Evolutionary conservation across 2,113 vertebrate species (phyloP), one percentile per base, ranked within the genome.

Genomic region (Scytalopus superciliaris): DNA sequence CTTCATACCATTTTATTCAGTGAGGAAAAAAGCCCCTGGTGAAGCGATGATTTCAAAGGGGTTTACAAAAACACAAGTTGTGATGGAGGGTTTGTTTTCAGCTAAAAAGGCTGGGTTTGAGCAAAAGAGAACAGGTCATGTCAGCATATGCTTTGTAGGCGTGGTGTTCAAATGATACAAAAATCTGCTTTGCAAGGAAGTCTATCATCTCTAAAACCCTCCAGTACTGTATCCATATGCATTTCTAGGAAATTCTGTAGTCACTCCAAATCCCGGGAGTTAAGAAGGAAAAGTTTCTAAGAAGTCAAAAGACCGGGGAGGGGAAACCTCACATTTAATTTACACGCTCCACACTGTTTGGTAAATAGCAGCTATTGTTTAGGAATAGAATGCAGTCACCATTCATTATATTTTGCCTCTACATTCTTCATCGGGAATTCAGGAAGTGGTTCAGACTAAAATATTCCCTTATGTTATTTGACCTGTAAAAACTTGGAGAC

Each of bases 361-460:
- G 96, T 97, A 97, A 98, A 97, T 97, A 95, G 93, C 77, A 78
- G 79, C 92, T 93, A 96, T 97, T 97, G 96, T 97, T 97, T 96
- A 52, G 89, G 89, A 91, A 70, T 33, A 96, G 93, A 95, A 97
- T 93, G 96, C 87, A 93, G 97, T 86, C 89, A 94, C 90, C 92
- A 92, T 96, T 97, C 92, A 96, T 97, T 97, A 88, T 94, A 96
- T 96, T 95, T 95, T 93, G 92, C 92, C 84, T 96, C 83, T 62
- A 67, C 97, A 96, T 97, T 95, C 96, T 96, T 97, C 95, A 89
- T 66, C 14, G 49, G 88, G 93, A 97, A 97, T 97, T 97, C 97
- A 97, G 97, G 97, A 98, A 98, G 95, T 95, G 95, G 94, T 95
- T 97, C 97, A 97, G 97, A 98, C 97, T 97, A 82, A 97, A 98